A percentile compares a stretch with the other conserved stretches of the same genome.
Evolutionary conservation across 1,140 invertebrate species (phyloP).

Genomic region (Heterodera schachtii): DNA sequence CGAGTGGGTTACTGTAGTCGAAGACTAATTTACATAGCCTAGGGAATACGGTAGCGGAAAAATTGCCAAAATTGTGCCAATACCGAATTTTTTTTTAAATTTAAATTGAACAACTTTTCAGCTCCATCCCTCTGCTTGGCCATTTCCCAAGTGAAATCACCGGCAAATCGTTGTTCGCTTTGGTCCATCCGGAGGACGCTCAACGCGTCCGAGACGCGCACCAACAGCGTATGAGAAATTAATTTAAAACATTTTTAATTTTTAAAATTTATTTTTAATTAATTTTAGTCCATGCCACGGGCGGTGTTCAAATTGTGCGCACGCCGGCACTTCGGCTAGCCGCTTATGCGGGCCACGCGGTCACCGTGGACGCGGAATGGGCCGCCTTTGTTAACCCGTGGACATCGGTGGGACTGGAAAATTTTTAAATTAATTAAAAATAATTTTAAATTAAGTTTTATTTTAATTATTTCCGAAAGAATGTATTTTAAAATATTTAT

Average conservation of each 20-base stretch:
- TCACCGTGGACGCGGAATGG: slow-evolving; percentile 78
- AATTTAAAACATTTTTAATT: slow-evolving; percentile 35
- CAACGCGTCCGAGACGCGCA: slow-evolving; percentile 55
- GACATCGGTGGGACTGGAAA: slow-evolving; percentile 67
- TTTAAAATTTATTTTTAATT: not conserved
- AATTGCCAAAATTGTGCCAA: too few relatives aligned
- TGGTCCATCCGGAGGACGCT: slow-evolving; percentile 60
- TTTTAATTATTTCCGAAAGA: too few relatives aligned
- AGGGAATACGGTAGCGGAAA: too few relatives aligned
- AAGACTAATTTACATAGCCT: too few relatives aligned
- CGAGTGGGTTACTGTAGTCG: too few relatives aligned
- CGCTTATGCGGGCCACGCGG: slow-evolving; percentile 51
- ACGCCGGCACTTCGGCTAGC: slow-evolving; percentile 56
- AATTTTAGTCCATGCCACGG: slow-evolving; percentile 44
- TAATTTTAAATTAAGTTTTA: not conserved
- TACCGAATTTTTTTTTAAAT: not conserved
- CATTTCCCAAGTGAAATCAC: slow-evolving; percentile 63
- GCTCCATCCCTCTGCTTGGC: slow-evolving; percentile 62
- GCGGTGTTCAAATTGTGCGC: slow-evolving; percentile 50
- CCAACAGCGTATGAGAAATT: slow-evolving; percentile 52
- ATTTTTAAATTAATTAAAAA: slow-evolving; percentile 5
- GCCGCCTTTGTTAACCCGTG: slow-evolving; percentile 90
- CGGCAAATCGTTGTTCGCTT: slow-evolving; percentile 58
- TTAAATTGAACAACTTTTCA: slow-evolving; percentile 32
- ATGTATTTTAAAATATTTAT: too few relatives aligned